Evolutionary conservation across 2,797 vertebrate genomes (phyloP), one percentile per base, ranked within the genome.

Genomic region (Hapalemur alaotrensis): DNA sequence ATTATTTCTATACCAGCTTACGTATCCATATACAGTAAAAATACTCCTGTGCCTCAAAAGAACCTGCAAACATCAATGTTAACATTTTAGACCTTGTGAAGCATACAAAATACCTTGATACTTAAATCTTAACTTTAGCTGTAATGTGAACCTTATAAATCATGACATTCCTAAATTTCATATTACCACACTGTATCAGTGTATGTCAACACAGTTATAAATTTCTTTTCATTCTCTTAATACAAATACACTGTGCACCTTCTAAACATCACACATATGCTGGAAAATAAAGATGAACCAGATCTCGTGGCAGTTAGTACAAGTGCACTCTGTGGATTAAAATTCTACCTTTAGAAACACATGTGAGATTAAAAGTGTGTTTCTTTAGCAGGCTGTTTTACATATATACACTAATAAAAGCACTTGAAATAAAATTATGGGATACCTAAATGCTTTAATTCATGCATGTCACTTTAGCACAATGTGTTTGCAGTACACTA

Each of bases 291-390:
- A 90, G 43, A 69, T 80, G 50, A 93, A 76, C 1, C 54, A 81
- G 43, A 78, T 15, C 5, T 79, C 69, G 0, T 12, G 75, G 57
- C 15, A 84, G 28, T 59, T 48, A 63, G n/a, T 69, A 1, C 25
- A 79, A 85, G 7, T 82, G 20, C 0, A 89, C 20, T 93, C 79
- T 73, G 38, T 70, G 73, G 32, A 79, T 82, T 87, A 82, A 85
- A 81, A 90, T 67, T 82, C 59, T 91, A 54, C 72, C 22, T 93
- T 76, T 57, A 91, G 67, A 96, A 95, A 61, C 63, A 88, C 5
- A 70, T 1, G 3, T 14, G 32, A 85, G 38, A 57, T 76, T 84
- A 91, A 48, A 54, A 80, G 25, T 50, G 13, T 89, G 35, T 85
- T 91, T 97, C 38, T 28, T 85, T 52, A 43, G 13, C 15, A 89